Conservation (phyloP, 2,888 invertebrate genomes). For the Tenthredo distinguenda region DNA sequence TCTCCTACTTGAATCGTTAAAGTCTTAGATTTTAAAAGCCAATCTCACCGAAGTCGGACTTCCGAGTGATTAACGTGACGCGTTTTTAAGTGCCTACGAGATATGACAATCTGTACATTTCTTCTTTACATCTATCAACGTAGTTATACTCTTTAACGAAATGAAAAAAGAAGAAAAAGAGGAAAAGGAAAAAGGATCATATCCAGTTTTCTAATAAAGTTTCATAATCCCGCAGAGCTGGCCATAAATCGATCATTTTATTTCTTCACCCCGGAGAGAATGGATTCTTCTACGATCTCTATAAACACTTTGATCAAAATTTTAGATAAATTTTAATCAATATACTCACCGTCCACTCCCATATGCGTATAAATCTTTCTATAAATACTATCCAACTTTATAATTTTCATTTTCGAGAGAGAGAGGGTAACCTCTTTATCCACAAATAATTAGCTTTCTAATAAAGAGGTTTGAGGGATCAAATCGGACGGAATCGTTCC, state of each 20-base stretch:
- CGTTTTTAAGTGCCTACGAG: not conserved
- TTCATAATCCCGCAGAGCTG: not conserved
- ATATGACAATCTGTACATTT: slow-evolving; percentile 15
- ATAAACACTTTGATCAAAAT: not conserved
- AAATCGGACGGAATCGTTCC: slow-evolving; percentile 28
- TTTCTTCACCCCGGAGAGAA: not conserved
- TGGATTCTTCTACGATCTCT: not conserved
- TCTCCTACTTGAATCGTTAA: slow-evolving; percentile 39
- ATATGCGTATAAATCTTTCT: not conserved
- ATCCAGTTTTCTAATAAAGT: not conserved
- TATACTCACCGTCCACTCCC: not conserved
- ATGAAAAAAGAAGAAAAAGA: not conserved
- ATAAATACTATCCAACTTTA: not conserved
- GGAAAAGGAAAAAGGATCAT: not conserved
- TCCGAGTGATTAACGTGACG: slow-evolving; percentile 41
- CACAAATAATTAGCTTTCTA: slow-evolving; percentile 63
- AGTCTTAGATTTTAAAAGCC: slow-evolving; percentile 28
- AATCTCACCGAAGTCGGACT: not conserved
- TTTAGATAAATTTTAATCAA: slow-evolving; percentile 16
- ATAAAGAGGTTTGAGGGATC: slow-evolving; percentile 68
- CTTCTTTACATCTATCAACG: not conserved
- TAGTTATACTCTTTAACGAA: not conserved
- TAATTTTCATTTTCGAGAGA: not conserved
- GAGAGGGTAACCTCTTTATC: not conserved
- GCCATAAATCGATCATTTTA: not conserved